phyloP scores from a whole-genome alignment of 2,888 invertebrate genomes.

The Dichetophora obliterata region DNA sequence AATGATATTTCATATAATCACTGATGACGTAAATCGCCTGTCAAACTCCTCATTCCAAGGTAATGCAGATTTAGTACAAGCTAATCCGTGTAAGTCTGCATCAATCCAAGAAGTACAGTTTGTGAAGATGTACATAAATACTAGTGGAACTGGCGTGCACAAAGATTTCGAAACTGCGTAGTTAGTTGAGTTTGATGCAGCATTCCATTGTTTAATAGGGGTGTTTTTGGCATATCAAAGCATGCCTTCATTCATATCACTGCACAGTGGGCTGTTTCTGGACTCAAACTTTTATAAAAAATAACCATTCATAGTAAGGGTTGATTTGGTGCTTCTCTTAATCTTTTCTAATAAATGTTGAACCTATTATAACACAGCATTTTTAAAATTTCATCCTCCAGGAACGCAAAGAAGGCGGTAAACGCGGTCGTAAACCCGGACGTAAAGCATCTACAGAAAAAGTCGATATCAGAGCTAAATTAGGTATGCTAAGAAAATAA shows the following conservation, averaged over 20 bases:
- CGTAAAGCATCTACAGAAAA: slow-evolving; percentile 87
- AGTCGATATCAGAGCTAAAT: slow-evolving; percentile 93
- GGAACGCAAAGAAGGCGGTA: slow-evolving; percentile 83
- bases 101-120: slow-evolving; percentile 5
- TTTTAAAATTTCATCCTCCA: slow-evolving; percentile 45
- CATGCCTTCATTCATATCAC: not conserved
- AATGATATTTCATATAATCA: not conserved
- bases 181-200: not conserved
- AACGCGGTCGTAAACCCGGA: slow-evolving; percentile 90
- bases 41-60: too few relatives aligned
- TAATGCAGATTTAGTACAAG: too few relatives aligned
- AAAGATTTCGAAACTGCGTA: slow-evolving; percentile 24
- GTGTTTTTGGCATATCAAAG: not conserved
- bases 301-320: slow-evolving; percentile 19
- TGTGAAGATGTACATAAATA: not conserved
- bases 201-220: not conserved
- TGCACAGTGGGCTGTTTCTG: not conserved
- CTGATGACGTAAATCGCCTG: too few relatives aligned
- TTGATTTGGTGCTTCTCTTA: slow-evolving; percentile 25
- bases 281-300: too few relatives aligned
- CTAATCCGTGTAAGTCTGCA: not conserved
- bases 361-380: not conserved
- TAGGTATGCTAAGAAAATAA: slow-evolving; percentile 74
- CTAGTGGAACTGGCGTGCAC: not conserved
- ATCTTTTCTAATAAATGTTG: not conserved